Evolutionary conservation across 2,888 invertebrate species (phyloP), one percentile per base, ranked within the genome.

Genomic region (Hemistola chrysoprasaria): DNA sequence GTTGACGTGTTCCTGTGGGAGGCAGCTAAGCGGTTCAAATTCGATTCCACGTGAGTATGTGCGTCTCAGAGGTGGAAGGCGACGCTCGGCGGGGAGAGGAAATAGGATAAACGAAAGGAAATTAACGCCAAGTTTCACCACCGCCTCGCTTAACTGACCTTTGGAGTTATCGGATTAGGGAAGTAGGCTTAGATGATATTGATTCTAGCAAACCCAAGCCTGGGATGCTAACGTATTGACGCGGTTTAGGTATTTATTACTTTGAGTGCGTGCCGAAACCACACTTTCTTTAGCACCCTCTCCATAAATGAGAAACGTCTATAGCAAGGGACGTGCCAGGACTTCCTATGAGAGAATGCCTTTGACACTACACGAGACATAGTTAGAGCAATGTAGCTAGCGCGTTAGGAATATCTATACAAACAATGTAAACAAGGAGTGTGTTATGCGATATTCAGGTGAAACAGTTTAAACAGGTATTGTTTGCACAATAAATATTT

Each of bases 41-140:
- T 62, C 40, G 86, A 88, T 86, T 82, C 78, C 88, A 89, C 87
- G 47, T 88, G 75, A 87, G 73, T 53, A 69, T 62, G 50, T 51
- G 47, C 50, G 51, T 56, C 73, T 78, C 83, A 88, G 89, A 82
- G 90, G 87, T 89, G 90, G 79, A 88, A 89, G 90, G 91, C 86
- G 80, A 80, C 71, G 65, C 83, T 79, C 72, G 74, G 75, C 73
- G 66, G 62, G 70, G 83, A 73, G 69, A 78, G 79, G 88, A 87
- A 78, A 74, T 73, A 67, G 83, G 70, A 73, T 60, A 38, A 62
- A 63, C 48, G 65, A 61, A 57, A 66, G 71, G 70, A 71, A 69
- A 67, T 62, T 51, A 65, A 55, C 53, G 65, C 72, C 71, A 70
- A 77, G 78, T 59, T 66, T 43, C 68, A 67, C 85, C 86, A 88